A percentile compares a stretch with the other conserved stretches of the same genome.
These are phyloP conservation scores for Vesta saturnalis DNA, from an alignment of 2,888 invertebrate species.

Conservation along the genomic window DNA sequence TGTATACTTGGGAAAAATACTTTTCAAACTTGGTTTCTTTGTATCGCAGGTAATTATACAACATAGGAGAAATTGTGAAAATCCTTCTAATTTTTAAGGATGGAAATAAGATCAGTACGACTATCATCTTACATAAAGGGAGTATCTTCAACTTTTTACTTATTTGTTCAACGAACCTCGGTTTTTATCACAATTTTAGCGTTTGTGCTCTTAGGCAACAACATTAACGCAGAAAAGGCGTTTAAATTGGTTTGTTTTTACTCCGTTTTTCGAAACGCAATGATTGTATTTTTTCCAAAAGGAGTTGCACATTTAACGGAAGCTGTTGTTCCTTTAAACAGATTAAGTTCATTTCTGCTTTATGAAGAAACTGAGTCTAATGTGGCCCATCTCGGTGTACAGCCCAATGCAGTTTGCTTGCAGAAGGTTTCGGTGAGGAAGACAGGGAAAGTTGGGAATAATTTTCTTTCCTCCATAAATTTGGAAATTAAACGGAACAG, in stretches of 20 bases:
- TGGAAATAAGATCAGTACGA: not conserved
- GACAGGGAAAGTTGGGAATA: not conserved
- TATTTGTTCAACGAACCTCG: not conserved
- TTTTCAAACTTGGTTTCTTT: not conserved
- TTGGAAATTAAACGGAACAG: not conserved
- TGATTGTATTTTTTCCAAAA: not conserved
- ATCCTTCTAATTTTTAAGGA: not conserved
- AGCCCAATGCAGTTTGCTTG: not conserved
- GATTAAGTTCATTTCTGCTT: not conserved
- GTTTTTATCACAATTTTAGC: not conserved
- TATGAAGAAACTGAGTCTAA: not conserved
- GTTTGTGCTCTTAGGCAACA: not conserved
- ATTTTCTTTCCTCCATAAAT: not conserved
- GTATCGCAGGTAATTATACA: not conserved
- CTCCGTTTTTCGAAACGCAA: not conserved
- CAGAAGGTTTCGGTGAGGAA: not conserved
- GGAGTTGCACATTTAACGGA: not conserved
- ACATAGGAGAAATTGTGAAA: not conserved
- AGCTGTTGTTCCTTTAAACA: not conserved
- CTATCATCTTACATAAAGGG: not conserved
- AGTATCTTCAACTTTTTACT: not conserved
- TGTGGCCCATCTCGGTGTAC: not conserved
- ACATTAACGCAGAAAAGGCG: not conserved
- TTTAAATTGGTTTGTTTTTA: not conserved
- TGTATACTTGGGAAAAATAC: not conserved